Conservation (phyloP, 1,140 invertebrate genomes). For the Bombus affinis region DNA sequence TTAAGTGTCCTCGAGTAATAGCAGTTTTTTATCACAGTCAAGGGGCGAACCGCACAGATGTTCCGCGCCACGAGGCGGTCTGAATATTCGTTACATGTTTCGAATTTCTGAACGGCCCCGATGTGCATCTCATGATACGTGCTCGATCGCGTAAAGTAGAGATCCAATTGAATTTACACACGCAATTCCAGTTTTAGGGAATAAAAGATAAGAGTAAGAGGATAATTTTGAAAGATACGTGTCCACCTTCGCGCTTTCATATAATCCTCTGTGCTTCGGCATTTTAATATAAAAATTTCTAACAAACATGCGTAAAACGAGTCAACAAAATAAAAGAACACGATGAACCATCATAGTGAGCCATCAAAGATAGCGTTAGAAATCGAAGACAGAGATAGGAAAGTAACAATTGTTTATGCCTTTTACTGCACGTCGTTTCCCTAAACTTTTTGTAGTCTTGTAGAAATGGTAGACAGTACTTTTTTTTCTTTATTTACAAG, state of each 20-base stretch:
- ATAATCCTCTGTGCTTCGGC: not conserved
- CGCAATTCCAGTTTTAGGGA: not conserved
- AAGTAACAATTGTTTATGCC: conserved; percentile 50
- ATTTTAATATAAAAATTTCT: not conserved
- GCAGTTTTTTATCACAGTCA: conserved; percentile 81
- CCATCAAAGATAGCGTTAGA: not conserved
- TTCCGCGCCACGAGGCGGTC: conserved; percentile 28
- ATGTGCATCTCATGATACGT: conserved; percentile 6
- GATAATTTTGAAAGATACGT: not conserved
- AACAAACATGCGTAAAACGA: not conserved
- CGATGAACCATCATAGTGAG: not conserved
- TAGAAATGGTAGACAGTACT: conserved; percentile 60
- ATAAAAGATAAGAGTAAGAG: no score
- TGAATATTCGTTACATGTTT: conserved; percentile 45
- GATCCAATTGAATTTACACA: not conserved
- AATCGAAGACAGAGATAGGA: conserved; percentile 18
- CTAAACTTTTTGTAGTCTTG: conserved; percentile 50
- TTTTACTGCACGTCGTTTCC: conserved; percentile 48
- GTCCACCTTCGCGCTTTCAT: not conserved
- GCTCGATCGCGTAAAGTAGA: not conserved
- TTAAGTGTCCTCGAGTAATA: conserved; percentile 68
- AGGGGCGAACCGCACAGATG: conserved; percentile 71
- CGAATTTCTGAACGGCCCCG: not conserved
- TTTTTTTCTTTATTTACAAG: conserved; percentile 79
- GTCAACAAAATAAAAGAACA: not conserved